Evolutionary conservation across 92 coral and sea anemone genomes (phyloP).

Genomic region (Nematostella vectensis): DNA sequence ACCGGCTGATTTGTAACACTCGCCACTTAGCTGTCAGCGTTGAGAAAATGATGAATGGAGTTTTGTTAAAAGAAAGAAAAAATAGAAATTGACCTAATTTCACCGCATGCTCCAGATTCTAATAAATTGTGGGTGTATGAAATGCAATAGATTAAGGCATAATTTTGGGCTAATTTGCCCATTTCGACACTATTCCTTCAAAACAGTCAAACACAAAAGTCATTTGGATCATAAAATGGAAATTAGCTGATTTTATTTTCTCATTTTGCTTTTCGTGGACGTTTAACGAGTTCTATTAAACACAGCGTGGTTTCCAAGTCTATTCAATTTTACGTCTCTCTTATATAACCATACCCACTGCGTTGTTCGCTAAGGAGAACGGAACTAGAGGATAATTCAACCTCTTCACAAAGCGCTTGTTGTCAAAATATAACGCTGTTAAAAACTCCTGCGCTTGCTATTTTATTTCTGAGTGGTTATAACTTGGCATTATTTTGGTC

Average conservation of each 20-base stretch:
- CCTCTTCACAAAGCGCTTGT: background rate
- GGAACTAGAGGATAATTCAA: too few species aligned
- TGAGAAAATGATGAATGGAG: background rate
- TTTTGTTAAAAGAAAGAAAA: background rate
- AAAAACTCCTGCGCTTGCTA: too few species aligned
- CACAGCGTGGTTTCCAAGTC: background rate
- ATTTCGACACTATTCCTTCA: background rate
- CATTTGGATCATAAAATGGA: constrained; percentile 1
- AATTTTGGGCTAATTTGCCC: background rate
- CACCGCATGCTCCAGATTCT: background rate
- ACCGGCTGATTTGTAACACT: background rate
- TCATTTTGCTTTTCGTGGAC: background rate
- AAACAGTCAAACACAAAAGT: background rate
- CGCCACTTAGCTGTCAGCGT: background rate
- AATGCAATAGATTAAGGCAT: background rate
- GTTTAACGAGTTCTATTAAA: background rate
- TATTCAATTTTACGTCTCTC: background rate
- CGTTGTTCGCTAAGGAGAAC: background rate
- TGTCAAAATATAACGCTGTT: background rate
- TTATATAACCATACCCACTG: background rate
- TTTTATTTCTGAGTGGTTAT: background rate
- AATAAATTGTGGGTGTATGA: background rate
- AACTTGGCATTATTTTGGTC: too few species aligned
- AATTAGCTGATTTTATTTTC: constrained; percentile 3
- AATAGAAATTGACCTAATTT: background rate